phyloP scores from a whole-genome alignment of 2,113 vertebrate species.

The Pomatorhinus ruficollis region DNA sequence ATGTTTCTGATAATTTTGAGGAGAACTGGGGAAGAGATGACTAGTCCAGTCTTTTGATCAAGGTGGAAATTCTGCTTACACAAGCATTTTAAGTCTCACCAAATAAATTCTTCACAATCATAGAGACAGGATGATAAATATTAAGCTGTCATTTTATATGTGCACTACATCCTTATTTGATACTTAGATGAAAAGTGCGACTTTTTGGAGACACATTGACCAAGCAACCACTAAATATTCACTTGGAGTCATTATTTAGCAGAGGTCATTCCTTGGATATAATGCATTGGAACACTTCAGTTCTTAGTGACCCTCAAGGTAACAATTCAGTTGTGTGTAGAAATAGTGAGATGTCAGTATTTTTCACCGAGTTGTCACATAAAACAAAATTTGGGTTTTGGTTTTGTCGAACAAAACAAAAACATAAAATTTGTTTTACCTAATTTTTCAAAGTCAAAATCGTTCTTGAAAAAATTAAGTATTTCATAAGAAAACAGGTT shows the following conservation, averaged over 20 bases:
- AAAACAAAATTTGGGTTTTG: neutral
- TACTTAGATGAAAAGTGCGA: neutral
- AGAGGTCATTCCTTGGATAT: neutral
- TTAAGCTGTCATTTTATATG: neutral
- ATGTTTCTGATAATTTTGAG: neutral
- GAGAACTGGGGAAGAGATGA: neutral
- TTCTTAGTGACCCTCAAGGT: neutral
- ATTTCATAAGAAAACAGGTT: accelerated
- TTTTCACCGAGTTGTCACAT: neutral
- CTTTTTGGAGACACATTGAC: neutral
- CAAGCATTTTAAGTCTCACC: neutral
- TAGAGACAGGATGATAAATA: neutral
- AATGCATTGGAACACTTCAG: neutral
- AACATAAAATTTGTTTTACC: neutral
- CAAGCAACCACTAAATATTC: neutral
- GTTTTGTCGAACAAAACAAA: too few species aligned
- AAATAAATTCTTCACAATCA: neutral
- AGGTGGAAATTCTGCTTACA: neutral
- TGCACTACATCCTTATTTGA: neutral
- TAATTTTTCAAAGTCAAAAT: neutral
- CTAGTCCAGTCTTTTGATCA: neutral
- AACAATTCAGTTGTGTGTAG: accelerated
- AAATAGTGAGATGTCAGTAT: neutral
- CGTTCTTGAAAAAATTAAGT: neutral
- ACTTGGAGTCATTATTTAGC: neutral